Percentiles rank a stretch among this genome's conserved stretches.
These are phyloP conservation scores for Cotesia vestalis DNA, from an alignment of 1,140 invertebrate species.

Conservation along the genomic window DNA sequence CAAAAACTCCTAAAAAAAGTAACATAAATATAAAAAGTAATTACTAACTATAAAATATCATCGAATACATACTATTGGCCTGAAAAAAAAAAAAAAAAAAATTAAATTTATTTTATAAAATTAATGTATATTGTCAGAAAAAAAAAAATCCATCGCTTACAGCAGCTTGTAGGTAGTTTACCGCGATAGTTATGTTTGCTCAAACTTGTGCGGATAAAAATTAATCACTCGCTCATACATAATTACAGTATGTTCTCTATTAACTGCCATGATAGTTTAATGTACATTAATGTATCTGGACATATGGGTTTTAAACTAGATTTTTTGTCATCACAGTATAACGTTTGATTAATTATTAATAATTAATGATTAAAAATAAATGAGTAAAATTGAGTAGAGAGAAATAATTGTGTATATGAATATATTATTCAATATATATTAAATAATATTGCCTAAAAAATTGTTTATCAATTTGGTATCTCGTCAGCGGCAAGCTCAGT, in stretches of 20 bases:
- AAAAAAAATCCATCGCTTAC: conserved; percentile 14
- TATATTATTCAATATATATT: no score
- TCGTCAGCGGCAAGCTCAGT: no score
- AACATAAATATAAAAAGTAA: neutral
- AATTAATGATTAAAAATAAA: no score
- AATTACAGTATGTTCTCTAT: conserved; percentile 18
- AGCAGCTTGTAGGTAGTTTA: conserved; percentile 10
- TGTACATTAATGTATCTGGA: conserved; percentile 16
- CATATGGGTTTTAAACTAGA: neutral
- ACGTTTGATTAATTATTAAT: neutral
- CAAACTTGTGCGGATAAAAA: conserved; percentile 23
- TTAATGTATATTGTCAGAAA: neutral
- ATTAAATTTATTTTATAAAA: no score
- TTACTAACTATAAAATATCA: no score
- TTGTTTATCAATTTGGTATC: no score
- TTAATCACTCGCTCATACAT: conserved; percentile 21
- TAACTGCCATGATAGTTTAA: conserved; percentile 31
- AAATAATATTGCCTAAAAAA: no score
- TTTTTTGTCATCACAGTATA: neutral
- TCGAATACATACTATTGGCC: no score
- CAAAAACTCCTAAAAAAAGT: neutral
- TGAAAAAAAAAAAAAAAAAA: no score
- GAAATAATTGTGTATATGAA: no score
- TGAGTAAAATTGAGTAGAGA: neutral
- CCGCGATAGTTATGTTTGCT: conserved; percentile 31